phyloP scores from a whole-genome alignment of 2,797 vertebrate genomes.

The Crenuchus spilurus region DNA sequence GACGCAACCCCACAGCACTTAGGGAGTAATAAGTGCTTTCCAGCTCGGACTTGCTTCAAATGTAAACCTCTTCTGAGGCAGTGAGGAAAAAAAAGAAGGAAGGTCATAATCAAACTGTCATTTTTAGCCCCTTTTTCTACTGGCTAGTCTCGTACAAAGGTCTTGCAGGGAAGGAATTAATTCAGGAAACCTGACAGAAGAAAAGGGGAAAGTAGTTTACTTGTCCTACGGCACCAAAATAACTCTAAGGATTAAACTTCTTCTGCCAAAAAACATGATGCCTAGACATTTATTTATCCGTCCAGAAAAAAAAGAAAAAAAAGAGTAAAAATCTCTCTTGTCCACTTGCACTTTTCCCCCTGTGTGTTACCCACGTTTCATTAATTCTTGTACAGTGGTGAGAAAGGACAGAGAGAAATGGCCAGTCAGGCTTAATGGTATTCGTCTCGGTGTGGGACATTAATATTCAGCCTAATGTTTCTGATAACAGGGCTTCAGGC shows the following conservation, averaged over 20 bases:
- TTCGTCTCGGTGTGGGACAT: slow-evolving; percentile 93
- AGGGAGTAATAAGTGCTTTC: slow-evolving; percentile 96
- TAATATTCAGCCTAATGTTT: slow-evolving; percentile 99
- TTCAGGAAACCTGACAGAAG: slow-evolving; percentile 66
- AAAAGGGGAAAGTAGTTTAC: slow-evolving; percentile 74
- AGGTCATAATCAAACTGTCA: slow-evolving; percentile 93
- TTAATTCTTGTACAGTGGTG: slow-evolving; percentile 83
- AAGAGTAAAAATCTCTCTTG: slow-evolving; percentile 73
- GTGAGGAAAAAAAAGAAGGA: slow-evolving; percentile 57
- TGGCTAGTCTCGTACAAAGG: slow-evolving; percentile 82
- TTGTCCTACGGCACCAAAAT: slow-evolving; percentile 86
- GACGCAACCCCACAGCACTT: slow-evolving; percentile 94
- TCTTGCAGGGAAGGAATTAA: slow-evolving; percentile 85
- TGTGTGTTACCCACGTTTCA: slow-evolving; percentile 76
- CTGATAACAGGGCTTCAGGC: slow-evolving; percentile 95
- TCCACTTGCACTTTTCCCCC: slow-evolving; percentile 68
- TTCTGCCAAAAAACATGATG: slow-evolving; percentile 75
- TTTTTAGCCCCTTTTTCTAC: slow-evolving; percentile 77
- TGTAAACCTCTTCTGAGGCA: slow-evolving; percentile 85
- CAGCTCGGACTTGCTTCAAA: slow-evolving; percentile 81
- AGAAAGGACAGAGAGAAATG: slow-evolving; percentile 95
- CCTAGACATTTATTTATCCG: slow-evolving; percentile 84
- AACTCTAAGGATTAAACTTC: slow-evolving; percentile 71
- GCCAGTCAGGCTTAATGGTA: slow-evolving; percentile 93
- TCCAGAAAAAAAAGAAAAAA: slow-evolving; percentile 80